Conservation (phyloP, 2,113 vertebrate genomes). For the Phyllostomus hastatus region DNA sequence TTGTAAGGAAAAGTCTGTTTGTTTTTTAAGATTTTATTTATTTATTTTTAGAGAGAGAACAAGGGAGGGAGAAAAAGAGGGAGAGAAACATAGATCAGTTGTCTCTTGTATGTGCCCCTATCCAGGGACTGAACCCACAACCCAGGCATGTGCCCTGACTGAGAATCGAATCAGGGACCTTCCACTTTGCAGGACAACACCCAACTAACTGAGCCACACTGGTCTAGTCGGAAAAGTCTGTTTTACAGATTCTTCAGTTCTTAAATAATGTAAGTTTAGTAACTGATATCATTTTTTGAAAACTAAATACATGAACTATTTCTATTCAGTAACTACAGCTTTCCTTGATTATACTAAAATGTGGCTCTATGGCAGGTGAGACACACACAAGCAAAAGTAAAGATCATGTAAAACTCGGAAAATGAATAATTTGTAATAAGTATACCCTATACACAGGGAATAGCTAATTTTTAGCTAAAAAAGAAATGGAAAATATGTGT, state of each 20-base stretch:
- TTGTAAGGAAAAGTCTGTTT: conserved; percentile 25
- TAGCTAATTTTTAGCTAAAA: conserved; percentile 28
- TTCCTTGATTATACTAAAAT: conserved; percentile 19
- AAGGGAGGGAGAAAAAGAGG: too few relatives aligned
- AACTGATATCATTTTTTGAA: background rate
- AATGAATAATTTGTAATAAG: background rate
- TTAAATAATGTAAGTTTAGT: conserved; percentile 2
- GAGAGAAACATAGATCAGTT: too few relatives aligned
- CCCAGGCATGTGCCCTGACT: too few relatives aligned
- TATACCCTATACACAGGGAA: background rate
- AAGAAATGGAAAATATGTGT: background rate
- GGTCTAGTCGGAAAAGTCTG: background rate
- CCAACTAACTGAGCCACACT: too few relatives aligned
- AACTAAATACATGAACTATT: conserved; percentile 35
- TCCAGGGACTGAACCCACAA: too few relatives aligned
- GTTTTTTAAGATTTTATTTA: too few relatives aligned
- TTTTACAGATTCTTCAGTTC: conserved; percentile 18
- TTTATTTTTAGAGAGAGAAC: too few relatives aligned
- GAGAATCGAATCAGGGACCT: too few relatives aligned
- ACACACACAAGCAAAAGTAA: background rate
- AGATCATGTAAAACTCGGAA: conserved; percentile 25
- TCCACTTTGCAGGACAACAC: too few relatives aligned
- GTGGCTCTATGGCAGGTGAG: background rate
- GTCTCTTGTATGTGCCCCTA: too few relatives aligned
- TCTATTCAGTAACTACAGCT: background rate